Conservation (phyloP, 2,888 invertebrate species). For the Nasonovia ribisnigri region DNA sequence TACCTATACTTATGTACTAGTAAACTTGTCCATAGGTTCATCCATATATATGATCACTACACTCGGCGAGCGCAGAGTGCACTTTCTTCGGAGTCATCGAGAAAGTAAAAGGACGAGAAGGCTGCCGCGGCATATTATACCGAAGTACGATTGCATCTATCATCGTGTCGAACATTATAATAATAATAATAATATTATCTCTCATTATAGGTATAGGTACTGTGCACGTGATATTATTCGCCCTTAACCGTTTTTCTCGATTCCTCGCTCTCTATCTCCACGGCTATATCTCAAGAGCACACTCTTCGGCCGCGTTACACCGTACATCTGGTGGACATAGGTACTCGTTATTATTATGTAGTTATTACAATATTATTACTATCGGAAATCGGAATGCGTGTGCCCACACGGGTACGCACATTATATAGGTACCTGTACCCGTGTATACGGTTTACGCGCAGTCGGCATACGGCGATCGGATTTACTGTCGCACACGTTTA, state of each 20-base stretch:
- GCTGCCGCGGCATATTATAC: neutral
- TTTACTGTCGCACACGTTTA: neutral
- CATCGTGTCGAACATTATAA: conserved; percentile 31
- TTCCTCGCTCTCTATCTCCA: neutral
- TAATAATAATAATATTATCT: neutral
- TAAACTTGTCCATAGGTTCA: too few relatives aligned
- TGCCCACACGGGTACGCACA: too few relatives aligned
- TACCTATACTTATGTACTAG: too few relatives aligned
- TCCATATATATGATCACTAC: neutral
- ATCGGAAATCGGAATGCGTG: neutral
- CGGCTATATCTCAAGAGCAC: neutral
- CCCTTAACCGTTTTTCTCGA: neutral
- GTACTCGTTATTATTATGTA: neutral
- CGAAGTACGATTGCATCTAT: conserved; percentile 27
- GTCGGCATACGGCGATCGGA: neutral
- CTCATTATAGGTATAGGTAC: neutral
- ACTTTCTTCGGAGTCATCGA: conserved; percentile 46
- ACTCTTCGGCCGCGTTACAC: neutral
- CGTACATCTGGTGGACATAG: too few relatives aligned
- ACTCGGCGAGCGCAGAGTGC: neutral
- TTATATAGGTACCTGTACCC: neutral
- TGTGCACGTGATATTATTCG: neutral
- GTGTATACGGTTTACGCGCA: neutral
- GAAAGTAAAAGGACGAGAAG: conserved; percentile 36
- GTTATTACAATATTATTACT: neutral